phyloP scores from a whole-genome alignment of 2,797 vertebrate genomes.

The Pitangus sulphuratus region DNA sequence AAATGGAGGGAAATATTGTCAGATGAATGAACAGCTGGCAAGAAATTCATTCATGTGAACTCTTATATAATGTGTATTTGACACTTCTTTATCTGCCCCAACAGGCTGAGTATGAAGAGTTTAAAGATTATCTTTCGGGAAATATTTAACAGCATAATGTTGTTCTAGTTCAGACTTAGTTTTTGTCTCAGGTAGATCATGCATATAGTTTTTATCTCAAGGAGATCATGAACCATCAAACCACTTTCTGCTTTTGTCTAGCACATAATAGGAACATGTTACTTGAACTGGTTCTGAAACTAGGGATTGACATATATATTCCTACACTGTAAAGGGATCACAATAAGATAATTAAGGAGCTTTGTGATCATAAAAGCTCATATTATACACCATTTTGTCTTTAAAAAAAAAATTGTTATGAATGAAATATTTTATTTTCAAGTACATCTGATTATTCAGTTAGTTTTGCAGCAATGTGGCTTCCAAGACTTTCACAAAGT shows the following conservation, averaged over 20 bases:
- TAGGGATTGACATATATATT: neutral
- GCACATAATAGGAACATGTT: neutral
- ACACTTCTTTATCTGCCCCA: neutral
- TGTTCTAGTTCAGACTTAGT: neutral
- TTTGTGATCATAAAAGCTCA: neutral
- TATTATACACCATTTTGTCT: neutral
- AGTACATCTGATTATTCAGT: neutral
- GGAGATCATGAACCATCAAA: neutral
- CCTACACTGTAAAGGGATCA: neutral
- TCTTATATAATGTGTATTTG: neutral
- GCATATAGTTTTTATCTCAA: neutral
- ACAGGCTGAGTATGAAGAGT: neutral
- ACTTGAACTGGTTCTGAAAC: neutral
- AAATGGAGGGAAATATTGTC: neutral
- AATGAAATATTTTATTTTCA: neutral
- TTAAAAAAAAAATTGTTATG: neutral
- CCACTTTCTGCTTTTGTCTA: neutral
- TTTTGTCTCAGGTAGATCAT: neutral
- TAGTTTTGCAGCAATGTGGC: neutral
- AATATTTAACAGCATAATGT: neutral
- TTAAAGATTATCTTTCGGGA: neutral
- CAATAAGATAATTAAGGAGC: neutral
- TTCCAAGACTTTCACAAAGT: neutral
- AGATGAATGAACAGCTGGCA: neutral
- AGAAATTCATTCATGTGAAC: neutral